These are phyloP conservation scores for Acropora tenuis DNA, from an alignment of 64 coral and sea anemone species.

Conservation along the genomic window DNA sequence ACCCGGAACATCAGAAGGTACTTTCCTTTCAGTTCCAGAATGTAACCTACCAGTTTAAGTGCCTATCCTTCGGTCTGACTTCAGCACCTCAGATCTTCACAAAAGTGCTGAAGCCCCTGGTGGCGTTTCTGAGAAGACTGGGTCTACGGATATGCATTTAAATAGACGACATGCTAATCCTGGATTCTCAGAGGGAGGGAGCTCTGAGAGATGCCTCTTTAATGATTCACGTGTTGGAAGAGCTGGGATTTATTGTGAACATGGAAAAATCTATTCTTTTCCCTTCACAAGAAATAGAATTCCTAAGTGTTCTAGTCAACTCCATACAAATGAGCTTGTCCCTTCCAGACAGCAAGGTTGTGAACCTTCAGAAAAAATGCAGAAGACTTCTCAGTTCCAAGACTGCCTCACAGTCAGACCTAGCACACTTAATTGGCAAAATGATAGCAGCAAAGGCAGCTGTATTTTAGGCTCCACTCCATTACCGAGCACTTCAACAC, in stretches of 20 bases:
- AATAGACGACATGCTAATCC: slow-evolving; percentile 30
- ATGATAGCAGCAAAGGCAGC: slow-evolving; percentile 12
- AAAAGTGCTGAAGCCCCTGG: slow-evolving; percentile 34
- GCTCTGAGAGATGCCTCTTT: not conserved
- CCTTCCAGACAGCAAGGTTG: slow-evolving; percentile 10
- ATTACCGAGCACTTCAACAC: not conserved
- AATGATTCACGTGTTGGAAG: slow-evolving; percentile 3
- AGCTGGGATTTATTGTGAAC: slow-evolving; percentile 20
- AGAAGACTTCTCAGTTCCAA: not conserved
- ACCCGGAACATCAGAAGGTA: slow-evolving; percentile 5
- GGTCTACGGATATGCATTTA: slow-evolving; percentile 22
- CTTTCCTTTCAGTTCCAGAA: not conserved
- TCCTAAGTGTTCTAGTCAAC: slow-evolving; percentile 13
- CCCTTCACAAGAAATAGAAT: slow-evolving; percentile 6
- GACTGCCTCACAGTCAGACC: not conserved
- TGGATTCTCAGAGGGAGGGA: not conserved
- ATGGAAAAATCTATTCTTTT: slow-evolving; percentile 17
- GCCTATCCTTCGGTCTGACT: slow-evolving; percentile 49
- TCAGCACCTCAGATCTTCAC: slow-evolving; percentile 29
- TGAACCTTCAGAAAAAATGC: not conserved
- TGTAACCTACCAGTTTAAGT: slow-evolving; percentile 26
- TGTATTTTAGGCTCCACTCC: slow-evolving; percentile 18
- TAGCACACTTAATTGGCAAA: slow-evolving; percentile 43
- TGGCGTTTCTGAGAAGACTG: not conserved
- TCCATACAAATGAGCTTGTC: slow-evolving; percentile 7